Conservation (phyloP, 2,113 vertebrate species). For the Odocoileus virginianus region DNA sequence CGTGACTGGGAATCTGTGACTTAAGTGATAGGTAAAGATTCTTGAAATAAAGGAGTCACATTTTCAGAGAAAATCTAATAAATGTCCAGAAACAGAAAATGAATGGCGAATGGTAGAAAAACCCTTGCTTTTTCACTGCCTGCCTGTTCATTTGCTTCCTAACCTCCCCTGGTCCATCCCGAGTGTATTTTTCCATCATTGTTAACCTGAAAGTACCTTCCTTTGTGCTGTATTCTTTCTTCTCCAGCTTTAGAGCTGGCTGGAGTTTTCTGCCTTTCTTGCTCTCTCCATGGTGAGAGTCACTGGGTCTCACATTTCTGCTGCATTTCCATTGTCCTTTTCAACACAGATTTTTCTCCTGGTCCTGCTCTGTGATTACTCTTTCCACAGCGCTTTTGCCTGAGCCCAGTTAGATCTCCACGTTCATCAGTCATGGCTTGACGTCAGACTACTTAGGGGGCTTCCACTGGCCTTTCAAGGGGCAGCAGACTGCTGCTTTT, state of each 20-base stretch:
- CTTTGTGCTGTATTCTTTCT: neutral
- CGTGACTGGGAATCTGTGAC: neutral
- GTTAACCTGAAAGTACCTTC: neutral
- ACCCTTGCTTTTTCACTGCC: neutral
- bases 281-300: neutral
- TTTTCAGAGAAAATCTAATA: neutral
- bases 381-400: neutral
- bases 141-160: neutral
- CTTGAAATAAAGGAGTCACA: neutral
- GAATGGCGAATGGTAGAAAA: neutral
- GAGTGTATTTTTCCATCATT: neutral
- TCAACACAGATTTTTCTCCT: neutral
- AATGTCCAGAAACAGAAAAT: neutral
- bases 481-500: conserved; percentile 26
- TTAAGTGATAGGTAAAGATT: neutral
- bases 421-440: neutral
- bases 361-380: neutral
- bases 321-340: conserved; percentile 36
- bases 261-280: neutral
- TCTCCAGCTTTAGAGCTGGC: neutral
- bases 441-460: neutral
- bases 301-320: neutral
- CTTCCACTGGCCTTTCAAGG: neutral
- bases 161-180: neutral
- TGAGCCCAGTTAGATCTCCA: neutral